Percentiles rank a stretch among this genome's conserved stretches.
phyloP scores from a whole-genome alignment of 2,888 invertebrate genomes.

The Automeris io region DNA sequence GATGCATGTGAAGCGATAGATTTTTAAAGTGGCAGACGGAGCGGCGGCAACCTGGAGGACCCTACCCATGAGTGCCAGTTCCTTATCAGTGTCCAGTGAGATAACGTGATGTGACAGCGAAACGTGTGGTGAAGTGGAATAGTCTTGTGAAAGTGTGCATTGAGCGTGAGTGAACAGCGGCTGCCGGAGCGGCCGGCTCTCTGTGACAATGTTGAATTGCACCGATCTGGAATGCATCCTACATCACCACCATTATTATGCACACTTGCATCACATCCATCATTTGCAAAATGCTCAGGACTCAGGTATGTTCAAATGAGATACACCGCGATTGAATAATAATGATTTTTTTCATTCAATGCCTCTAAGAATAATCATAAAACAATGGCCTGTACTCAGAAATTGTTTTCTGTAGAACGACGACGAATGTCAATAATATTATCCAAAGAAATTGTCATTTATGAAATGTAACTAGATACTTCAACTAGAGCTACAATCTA shows the following conservation, averaged over 20 bases:
- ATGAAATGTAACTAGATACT: too few species aligned
- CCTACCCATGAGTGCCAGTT: slow-evolving; percentile 40
- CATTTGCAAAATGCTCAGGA: slow-evolving; percentile 82
- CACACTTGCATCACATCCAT: slow-evolving; percentile 83
- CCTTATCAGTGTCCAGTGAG: slow-evolving; percentile 49
- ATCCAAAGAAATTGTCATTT: slow-evolving; percentile 28
- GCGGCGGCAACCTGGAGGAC: slow-evolving; percentile 49
- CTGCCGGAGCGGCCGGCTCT: slow-evolving; percentile 50
- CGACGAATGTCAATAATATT: slow-evolving; percentile 46
- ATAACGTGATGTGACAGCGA: slow-evolving; percentile 75
- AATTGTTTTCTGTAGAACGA: slow-evolving; percentile 53
- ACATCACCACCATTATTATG: slow-evolving; percentile 85
- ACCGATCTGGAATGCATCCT: slow-evolving; percentile 86
- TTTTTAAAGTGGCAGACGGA: slow-evolving; percentile 47
- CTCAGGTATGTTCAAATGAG: slow-evolving; percentile 62
- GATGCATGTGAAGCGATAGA: slow-evolving; percentile 43
- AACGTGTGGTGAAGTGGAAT: slow-evolving; percentile 66
- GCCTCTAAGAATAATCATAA: slow-evolving; percentile 42
- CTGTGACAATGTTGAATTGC: slow-evolving; percentile 83
- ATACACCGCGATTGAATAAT: slow-evolving; percentile 21
- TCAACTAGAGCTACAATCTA: slow-evolving; percentile 33
- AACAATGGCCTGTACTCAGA: slow-evolving; percentile 47
- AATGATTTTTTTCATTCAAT: slow-evolving; percentile 33
- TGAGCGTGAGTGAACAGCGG: slow-evolving; percentile 57
- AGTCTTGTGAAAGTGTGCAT: slow-evolving; percentile 75